phyloP scores from a whole-genome alignment of 2,797 vertebrate genomes.

The Falco cherrug region DNA sequence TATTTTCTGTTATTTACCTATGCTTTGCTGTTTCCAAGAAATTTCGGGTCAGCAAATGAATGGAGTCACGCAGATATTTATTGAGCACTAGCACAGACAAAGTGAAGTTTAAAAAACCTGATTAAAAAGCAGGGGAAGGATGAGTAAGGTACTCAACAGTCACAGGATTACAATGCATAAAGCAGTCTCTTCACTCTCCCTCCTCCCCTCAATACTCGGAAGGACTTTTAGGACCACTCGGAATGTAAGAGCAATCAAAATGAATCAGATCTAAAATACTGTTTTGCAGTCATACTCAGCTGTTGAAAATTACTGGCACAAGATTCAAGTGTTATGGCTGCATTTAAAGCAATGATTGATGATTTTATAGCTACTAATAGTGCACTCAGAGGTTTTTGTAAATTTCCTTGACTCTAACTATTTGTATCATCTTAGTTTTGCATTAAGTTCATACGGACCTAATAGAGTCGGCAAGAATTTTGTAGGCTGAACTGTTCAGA shows the following conservation, averaged over 20 bases:
- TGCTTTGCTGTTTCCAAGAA: background rate
- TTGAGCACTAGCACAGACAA: background rate
- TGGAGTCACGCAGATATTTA: background rate
- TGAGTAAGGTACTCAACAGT: background rate
- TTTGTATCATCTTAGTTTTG: background rate
- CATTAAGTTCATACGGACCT: background rate
- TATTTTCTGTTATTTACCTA: background rate
- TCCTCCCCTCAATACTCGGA: background rate
- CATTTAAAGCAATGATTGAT: conserved; percentile 6
- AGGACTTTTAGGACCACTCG: background rate
- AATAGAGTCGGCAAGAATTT: background rate
- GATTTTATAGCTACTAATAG: background rate
- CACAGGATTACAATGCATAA: background rate
- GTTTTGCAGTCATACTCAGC: background rate
- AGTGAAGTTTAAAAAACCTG: background rate
- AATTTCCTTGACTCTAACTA: background rate
- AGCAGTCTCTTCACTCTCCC: background rate
- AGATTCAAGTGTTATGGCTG: background rate
- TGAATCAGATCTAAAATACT: background rate
- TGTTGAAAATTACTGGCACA: background rate
- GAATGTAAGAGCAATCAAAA: background rate
- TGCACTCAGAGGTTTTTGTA: background rate
- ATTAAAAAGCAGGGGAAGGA: background rate
- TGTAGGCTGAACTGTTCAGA: background rate
- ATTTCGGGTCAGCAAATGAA: background rate